phyloP scores from a whole-genome alignment of 2,797 vertebrate species.

The Hydrolagus colliei region DNA sequence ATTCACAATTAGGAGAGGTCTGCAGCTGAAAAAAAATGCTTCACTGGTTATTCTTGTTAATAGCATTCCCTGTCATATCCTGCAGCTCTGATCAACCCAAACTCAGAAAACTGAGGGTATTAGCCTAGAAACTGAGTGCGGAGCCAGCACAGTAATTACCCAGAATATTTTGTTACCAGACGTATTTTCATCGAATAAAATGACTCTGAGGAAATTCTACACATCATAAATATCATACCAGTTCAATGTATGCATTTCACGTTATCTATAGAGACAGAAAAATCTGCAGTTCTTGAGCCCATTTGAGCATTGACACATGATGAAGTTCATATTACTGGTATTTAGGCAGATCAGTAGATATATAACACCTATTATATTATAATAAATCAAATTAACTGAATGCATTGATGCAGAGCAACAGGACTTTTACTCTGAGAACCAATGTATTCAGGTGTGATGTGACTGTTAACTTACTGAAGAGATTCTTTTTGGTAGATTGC shows the following conservation, averaged over 20 bases:
- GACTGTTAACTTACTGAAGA: neutral
- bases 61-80: slow-evolving; percentile 54
- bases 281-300: slow-evolving; percentile 7
- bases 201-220: slow-evolving; percentile 46
- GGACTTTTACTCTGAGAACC: neutral
- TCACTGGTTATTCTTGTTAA: slow-evolving; percentile 57
- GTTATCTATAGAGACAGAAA: slow-evolving; percentile 43
- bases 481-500: neutral
- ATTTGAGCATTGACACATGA: slow-evolving; percentile 13
- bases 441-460: slow-evolving; percentile 1
- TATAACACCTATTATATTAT: slow-evolving; percentile 27
- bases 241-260: slow-evolving; percentile 43
- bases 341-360: slow-evolving; percentile 24
- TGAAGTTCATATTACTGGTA: slow-evolving; percentile 29
- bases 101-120: slow-evolving; percentile 52
- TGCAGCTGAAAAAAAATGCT: slow-evolving; percentile 53
- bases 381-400: slow-evolving; percentile 29
- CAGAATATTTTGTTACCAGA: slow-evolving; percentile 60
- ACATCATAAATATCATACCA: slow-evolving; percentile 56
- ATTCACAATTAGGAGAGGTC: slow-evolving; percentile 54
- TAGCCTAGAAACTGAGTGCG: slow-evolving; percentile 58
- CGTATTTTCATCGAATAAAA: slow-evolving; percentile 66
- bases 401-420: slow-evolving; percentile 10
- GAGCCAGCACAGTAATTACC: slow-evolving; percentile 52
- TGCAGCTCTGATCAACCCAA: slow-evolving; percentile 48